Conservation (phyloP, 2,888 invertebrate genomes). For the Geophilus truncorum region DNA sequence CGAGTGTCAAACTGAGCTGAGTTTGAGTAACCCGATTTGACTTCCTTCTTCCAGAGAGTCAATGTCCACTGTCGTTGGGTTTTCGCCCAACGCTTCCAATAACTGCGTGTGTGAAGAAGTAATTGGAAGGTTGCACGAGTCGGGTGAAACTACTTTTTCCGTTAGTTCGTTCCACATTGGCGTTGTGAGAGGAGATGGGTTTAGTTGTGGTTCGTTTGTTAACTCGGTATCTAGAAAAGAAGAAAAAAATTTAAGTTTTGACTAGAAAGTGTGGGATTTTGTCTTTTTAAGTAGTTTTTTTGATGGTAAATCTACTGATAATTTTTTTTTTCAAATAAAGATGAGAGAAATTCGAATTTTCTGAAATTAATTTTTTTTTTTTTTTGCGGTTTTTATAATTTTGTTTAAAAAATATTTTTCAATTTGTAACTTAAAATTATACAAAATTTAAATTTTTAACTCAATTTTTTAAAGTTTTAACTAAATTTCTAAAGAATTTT, state of each 20-base stretch:
- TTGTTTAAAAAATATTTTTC: too few relatives aligned
- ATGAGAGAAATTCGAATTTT: too few relatives aligned
- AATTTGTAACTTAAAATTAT: too few relatives aligned
- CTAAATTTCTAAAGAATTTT: too few relatives aligned
- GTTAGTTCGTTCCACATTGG: not conserved
- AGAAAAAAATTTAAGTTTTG: not conserved
- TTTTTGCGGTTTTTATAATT: too few relatives aligned
- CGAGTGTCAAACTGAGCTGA: slow-evolving; percentile 34
- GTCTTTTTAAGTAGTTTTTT: too few relatives aligned
- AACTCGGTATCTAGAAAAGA: not conserved
- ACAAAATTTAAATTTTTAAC: too few relatives aligned
- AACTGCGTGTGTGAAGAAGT: slow-evolving; percentile 29
- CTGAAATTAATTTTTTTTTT: too few relatives aligned
- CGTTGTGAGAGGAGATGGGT: not conserved
- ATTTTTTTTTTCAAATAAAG: too few relatives aligned
- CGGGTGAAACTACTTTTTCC: not conserved
- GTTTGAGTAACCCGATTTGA: slow-evolving; percentile 39
- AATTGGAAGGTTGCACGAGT: not conserved
- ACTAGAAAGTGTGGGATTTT: too few relatives aligned
- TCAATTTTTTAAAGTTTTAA: too few relatives aligned
- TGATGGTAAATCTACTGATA: too few relatives aligned
- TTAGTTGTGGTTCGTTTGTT: not conserved
- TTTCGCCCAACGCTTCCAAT: slow-evolving; percentile 20
- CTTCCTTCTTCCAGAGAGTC: slow-evolving; percentile 70
- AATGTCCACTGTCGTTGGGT: slow-evolving; percentile 71